Evolutionary conservation across 2,113 vertebrate genomes (phyloP).

Genomic region (Caloenas nicobarica): DNA sequence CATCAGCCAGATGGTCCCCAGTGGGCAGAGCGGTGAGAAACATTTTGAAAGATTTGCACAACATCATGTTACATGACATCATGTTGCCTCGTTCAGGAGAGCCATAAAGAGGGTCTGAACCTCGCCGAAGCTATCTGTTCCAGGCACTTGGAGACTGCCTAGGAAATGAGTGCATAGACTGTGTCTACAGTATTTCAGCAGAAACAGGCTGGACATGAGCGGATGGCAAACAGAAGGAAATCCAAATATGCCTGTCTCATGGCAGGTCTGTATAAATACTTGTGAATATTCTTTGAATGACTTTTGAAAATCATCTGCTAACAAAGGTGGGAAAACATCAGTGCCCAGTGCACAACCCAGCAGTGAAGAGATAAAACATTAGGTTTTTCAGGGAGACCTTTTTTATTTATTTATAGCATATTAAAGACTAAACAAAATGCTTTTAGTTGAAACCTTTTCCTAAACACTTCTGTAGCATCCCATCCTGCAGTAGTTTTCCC

Average conservation of each 20-base stretch:
- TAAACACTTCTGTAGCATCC: conserved; percentile 37
- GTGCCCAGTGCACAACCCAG: neutral
- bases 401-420: neutral
- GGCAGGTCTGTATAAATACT: neutral
- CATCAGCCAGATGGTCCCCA: conserved; percentile 38
- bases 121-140: neutral
- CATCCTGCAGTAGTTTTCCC: conserved; percentile 44
- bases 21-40: conserved; percentile 12
- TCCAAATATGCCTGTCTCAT: neutral
- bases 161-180: neutral
- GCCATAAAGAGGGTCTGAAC: conserved; percentile 10
- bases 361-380: neutral
- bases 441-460: conserved; percentile 26
- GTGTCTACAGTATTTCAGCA: neutral
- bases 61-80: conserved; percentile 73
- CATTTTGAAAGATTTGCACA: conserved; percentile 69
- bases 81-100: conserved; percentile 48
- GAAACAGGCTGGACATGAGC: fast-evolving
- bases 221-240: neutral
- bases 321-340: neutral
- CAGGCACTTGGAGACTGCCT: neutral
- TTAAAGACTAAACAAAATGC: conserved; percentile 1
- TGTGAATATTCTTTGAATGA: neutral
- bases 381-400: neutral
- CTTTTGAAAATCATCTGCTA: neutral